phyloP scores from a whole-genome alignment of 2,113 vertebrate species.

The Gorsachius goisagi region DNA sequence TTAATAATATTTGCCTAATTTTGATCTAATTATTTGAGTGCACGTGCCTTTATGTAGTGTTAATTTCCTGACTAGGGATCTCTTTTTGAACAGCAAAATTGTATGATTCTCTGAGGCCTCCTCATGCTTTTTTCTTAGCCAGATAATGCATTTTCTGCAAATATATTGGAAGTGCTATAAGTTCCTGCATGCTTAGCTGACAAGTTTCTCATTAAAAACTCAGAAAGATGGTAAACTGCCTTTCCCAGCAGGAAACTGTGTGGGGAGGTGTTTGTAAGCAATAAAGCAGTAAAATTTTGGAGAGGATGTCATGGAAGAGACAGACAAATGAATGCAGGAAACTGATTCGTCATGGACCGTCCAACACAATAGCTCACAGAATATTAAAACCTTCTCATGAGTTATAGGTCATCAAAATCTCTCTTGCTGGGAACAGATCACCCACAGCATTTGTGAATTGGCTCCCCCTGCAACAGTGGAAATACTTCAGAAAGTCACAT shows the following conservation, averaged over 20 bases:
- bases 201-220: background rate
- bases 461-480: background rate
- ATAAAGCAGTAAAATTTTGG: background rate
- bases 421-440: slow-evolving; percentile 3
- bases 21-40: background rate
- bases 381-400: background rate
- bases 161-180: background rate
- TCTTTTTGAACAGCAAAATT: background rate
- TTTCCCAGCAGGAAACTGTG: background rate
- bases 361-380: background rate
- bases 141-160: background rate
- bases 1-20: background rate
- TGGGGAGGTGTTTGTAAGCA: background rate
- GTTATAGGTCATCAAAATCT: background rate
- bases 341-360: background rate
- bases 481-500: slow-evolving; percentile 15
- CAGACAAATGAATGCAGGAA: slow-evolving; percentile 19
- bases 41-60: background rate
- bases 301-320: slow-evolving; percentile 3
- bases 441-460: background rate
- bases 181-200: background rate
- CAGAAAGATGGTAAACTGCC: background rate
- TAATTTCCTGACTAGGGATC: background rate
- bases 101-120: background rate
- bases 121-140: background rate